Base-by-base conservation (phyloP, 2,113 vertebrate genomes). In the Cavia porcellus region DNA sequence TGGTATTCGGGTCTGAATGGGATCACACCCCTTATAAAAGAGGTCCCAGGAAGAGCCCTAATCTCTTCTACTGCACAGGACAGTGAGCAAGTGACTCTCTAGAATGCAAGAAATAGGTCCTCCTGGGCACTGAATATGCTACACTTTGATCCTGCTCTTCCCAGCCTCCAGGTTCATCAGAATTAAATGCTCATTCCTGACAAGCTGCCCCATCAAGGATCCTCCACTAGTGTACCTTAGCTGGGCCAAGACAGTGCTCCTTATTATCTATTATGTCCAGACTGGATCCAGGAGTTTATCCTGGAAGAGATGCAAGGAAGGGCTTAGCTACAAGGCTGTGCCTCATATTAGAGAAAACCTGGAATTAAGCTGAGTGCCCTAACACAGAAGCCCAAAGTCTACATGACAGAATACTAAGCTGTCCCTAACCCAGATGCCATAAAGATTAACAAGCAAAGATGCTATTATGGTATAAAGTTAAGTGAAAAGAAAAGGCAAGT, bases 401-500 rank as follows among this genome's bases (percentile, higher is more conserved):
- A 45, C 28, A 5, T 42, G 55, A 57, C 55, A 80, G 42, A 77
- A 38, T 9, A 11, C 32, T 38, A 50, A 4, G 57, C 5, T 55
- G n/a, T 13, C 12, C 61, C 77, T 47, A 61, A 93, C 62, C 86
- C 15, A 94, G 57, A 52, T 52, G 47, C 28, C 14, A 45, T 50
- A 55, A 42, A 89, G 80, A 81, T 95, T 32, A 81, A 75, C 72
- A 66, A 22, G 7, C 28, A 72, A 77, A 82, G 24, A 75, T 70
- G 52, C 2, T 94, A 22, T 92, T 93, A 17, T 52, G 45, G 68
- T n/a, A 45, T 24, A 72, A 89, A 25, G 25, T 45, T n/a, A n/a
- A 82, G 62, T 75, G 77, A 72, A 52, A 59, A 91, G 79, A 52
- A 91, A 90, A 94, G n/a, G 15, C 55, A 12, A 77, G 50, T 75